A percentile compares a stretch with the other conserved stretches of the same genome.
Evolutionary conservation across 1,140 invertebrate species (phyloP).

Genomic region (Heliconius nattereri): DNA sequence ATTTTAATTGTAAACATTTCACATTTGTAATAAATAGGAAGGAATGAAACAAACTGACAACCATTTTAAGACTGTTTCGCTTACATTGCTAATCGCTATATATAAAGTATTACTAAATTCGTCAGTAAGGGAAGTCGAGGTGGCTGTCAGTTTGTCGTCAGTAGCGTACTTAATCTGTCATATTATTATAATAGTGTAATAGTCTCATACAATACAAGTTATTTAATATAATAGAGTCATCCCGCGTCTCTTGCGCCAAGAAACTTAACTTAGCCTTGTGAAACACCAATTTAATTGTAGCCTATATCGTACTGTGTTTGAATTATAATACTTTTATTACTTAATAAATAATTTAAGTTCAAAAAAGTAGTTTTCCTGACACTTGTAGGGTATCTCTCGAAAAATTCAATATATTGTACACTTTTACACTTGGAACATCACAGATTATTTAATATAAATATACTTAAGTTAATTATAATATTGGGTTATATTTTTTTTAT

Average conservation of each 20-base stretch:
- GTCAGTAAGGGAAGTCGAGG: neutral
- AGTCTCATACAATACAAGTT: neutral
- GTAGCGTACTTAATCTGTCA: constrained; percentile 12
- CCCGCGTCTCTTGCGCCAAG: constrained; percentile 11
- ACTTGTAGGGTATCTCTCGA: neutral
- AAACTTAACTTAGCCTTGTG: constrained; percentile 17
- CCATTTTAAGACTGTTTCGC: neutral
- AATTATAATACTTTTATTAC: constrained; percentile 23
- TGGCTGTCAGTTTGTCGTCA: neutral
- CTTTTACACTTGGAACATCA: neutral
- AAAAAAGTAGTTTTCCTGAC: constrained; percentile 13
- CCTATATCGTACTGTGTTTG: constrained; percentile 22
- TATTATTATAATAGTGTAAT: constrained; percentile 9
- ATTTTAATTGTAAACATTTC: constrained; percentile 12
- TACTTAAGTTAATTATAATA: constrained; percentile 11
- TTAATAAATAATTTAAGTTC: constrained; percentile 23
- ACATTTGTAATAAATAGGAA: constrained; percentile 11
- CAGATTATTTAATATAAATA: neutral
- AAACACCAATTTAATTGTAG: constrained; percentile 22
- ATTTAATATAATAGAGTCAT: constrained; percentile 1
- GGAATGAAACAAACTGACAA: neutral
- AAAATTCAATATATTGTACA: neutral
- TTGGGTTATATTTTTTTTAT: constrained; percentile 12
- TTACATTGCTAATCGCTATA: too few species aligned
- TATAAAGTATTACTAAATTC: too few species aligned